A percentile compares a stretch with the other conserved stretches of the same genome.
Conservation (phyloP, 2,797 vertebrate genomes). For the Tachyglossus aculeatus region DNA sequence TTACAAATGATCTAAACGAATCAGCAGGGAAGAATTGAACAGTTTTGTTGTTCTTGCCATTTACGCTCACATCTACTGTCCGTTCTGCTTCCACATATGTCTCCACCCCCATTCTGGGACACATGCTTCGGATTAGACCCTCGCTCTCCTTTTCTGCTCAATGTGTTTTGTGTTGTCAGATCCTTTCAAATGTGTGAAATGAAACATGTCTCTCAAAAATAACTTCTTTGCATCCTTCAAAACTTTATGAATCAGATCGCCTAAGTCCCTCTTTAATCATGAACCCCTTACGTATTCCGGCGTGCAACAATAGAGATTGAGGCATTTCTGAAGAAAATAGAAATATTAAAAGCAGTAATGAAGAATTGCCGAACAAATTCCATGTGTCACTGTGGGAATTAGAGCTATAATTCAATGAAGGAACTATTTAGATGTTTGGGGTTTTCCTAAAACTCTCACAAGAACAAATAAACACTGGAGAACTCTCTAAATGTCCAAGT, state of each 20-base stretch:
- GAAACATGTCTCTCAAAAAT: slow-evolving; percentile 7
- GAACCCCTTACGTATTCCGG: background rate
- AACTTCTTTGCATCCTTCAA: background rate
- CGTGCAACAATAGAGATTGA: background rate
- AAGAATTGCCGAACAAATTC: background rate
- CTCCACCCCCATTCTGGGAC: background rate
- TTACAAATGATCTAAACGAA: background rate
- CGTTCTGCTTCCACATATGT: background rate
- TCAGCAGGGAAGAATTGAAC: background rate
- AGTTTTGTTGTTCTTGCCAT: background rate
- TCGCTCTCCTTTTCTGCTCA: background rate
- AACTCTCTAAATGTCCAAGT: background rate
- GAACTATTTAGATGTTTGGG: background rate
- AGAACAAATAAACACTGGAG: background rate
- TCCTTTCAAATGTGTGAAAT: background rate
- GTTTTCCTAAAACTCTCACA: background rate
- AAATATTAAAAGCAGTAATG: background rate
- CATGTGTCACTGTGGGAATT: background rate
- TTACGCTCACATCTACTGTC: background rate
- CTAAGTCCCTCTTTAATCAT: background rate
- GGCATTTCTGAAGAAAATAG: background rate
- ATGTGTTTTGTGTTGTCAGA: background rate
- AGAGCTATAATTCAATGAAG: no score
- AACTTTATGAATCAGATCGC: background rate
- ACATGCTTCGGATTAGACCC: background rate